Evolutionary conservation across 1,140 invertebrate genomes (phyloP).

Genomic region (Aporrectodea caliginosa): DNA sequence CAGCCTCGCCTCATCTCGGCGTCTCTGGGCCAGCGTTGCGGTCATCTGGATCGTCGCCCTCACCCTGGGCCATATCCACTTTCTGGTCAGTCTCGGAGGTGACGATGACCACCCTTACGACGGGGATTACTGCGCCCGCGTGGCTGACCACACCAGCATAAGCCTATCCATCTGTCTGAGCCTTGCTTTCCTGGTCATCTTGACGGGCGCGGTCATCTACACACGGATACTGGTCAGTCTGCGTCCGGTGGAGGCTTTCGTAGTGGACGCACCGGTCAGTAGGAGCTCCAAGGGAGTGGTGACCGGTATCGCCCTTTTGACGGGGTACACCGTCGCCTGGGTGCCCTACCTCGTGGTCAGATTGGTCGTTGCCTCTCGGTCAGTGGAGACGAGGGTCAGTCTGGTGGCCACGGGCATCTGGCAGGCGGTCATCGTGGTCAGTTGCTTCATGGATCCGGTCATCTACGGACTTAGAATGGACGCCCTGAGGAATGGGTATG

Average conservation of each 20-base stretch:
- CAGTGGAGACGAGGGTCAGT: background rate
- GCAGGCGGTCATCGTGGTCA: background rate
- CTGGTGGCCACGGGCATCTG: background rate
- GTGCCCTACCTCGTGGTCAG: constrained; percentile 21
- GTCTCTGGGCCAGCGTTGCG: constrained; percentile 11
- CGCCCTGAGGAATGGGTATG: constrained; percentile 18
- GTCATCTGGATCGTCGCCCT: constrained; percentile 21
- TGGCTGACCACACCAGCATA: constrained; percentile 1
- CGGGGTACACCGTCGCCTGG: constrained; percentile 5
- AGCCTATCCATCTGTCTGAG: background rate
- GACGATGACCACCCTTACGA: background rate
- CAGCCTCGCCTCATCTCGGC: constrained; percentile 7
- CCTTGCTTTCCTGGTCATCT: background rate
- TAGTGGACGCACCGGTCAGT: background rate
- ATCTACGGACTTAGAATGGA: constrained; percentile 22
- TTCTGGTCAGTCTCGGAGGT: constrained; percentile 3
- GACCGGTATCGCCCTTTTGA: constrained; percentile 6
- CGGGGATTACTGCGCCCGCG: constrained; percentile 11
- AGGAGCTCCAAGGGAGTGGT: constrained; percentile 15
- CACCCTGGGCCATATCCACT: constrained; percentile 10
- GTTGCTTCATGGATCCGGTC: constrained; percentile 21
- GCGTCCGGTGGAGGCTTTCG: constrained; percentile 6
- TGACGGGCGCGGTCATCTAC: constrained; percentile 6
- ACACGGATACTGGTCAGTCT: constrained; percentile 10
- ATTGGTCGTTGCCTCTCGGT: background rate